A percentile compares a stretch with the other conserved stretches of the same genome.
These are phyloP conservation scores for Tetropium fuscum DNA, from an alignment of 2,888 invertebrate genomes.

Conservation along the genomic window DNA sequence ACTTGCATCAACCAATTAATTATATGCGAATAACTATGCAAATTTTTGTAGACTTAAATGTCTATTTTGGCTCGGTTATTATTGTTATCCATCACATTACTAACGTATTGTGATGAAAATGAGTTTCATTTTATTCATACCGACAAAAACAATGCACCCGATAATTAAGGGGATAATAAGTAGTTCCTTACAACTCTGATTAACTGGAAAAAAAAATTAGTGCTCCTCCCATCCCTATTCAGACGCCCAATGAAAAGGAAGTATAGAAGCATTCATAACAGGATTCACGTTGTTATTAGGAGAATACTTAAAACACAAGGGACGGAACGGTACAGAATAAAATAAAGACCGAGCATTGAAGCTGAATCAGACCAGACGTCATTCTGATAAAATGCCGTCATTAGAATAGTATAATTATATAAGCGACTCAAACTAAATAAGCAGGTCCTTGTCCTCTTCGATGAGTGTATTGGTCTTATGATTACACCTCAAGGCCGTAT, in stretches of 20 bases:
- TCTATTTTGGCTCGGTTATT: no score
- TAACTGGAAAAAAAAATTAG: conserved; percentile 33
- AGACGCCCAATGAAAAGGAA: conserved; percentile 39
- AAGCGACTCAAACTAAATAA: conserved; percentile 44
- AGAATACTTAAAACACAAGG: conserved; percentile 29
- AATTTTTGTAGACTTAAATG: no score
- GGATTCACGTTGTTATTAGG: conserved; percentile 20
- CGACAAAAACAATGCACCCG: conserved; percentile 19
- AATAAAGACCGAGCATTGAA: conserved; percentile 3
- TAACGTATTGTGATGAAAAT: no score
- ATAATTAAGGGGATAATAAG: conserved; percentile 35
- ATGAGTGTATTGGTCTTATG: conserved; percentile 48
- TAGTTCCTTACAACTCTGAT: conserved; percentile 30
- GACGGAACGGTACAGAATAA: conserved; percentile 16
- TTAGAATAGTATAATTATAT: conserved; percentile 42
- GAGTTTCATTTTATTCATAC: no score
- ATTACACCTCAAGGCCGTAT: conserved; percentile 47
- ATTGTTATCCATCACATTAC: no score
- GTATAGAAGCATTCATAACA: conserved; percentile 32
- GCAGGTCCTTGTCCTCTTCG: conserved; percentile 49
- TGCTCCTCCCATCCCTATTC: conserved; percentile 39
- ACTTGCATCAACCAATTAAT: no score
- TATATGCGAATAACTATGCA: no score
- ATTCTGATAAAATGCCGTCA: conserved; percentile 34
- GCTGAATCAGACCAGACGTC: conserved; percentile 18